Base-by-base conservation (phyloP, 2,113 vertebrate genomes). In the Megaceryle torquata region DNA sequence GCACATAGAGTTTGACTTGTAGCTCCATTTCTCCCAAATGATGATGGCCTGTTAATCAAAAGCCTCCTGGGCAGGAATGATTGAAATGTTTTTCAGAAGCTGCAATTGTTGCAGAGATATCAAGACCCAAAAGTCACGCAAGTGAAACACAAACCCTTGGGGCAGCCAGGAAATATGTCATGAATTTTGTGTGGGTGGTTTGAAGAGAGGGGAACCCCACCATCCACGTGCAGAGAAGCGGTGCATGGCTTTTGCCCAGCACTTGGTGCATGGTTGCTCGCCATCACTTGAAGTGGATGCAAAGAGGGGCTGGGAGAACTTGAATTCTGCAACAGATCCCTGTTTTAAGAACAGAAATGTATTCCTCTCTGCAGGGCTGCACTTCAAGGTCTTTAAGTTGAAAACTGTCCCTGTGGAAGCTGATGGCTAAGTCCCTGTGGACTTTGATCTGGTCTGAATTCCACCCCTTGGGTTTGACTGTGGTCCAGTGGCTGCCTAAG, bases 71-170 rank as follows among this genome's bases (percentile, higher is more conserved):
- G 88, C 83, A 84, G 89, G 86, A 94, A 95, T 95, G 41, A 91
- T 95, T 95, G 79, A 96, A 89, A 94, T 84, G 51, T 71, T 95
- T 96, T 96, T 93, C 93, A 94, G 95, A 96, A 98, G 85, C 64
- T 86, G 75, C 94, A 94, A 91, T 96, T 88, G 92, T 80, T 97
- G 91, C 70, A 91, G 88, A 96, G 85, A 81, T 95, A 95, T 63
- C 37, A 65, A 82, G 68, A 84, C 86, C 86, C 82, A 80, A 92
- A 96, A 96, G 72, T 91, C 84, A 95, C 9, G 17, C 75, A 91
- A 94, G 71, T 71, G 78, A 95, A 88, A 94, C 51, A 81, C 82
- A 97, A 97, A 94, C 63, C 88, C 28, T 68, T 81, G 57, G 44
- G 28, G 57, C 67, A 95, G 56, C 76, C 94, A 89, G 92, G 69